phyloP scores from a whole-genome alignment of 2,888 invertebrate genomes.

The Oeneis ivallda region DNA sequence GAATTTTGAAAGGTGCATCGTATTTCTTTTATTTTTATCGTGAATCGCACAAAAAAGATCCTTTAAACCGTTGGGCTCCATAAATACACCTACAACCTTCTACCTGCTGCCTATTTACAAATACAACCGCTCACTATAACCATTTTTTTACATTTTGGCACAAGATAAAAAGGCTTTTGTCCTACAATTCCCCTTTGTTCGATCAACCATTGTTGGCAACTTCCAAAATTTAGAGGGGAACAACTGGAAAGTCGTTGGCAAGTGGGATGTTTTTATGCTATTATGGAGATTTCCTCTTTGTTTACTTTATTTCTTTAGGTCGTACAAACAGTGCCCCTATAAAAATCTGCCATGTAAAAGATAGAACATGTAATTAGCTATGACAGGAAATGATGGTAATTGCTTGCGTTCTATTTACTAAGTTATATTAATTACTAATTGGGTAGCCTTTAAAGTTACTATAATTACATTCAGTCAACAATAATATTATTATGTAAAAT shows the following conservation, averaged over 20 bases:
- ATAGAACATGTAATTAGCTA: conserved; percentile 19
- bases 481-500: too few relatives aligned
- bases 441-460: not conserved
- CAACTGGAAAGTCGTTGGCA: conserved; percentile 37
- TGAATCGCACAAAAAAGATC: conserved; percentile 49
- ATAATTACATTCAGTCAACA: conserved; percentile 8
- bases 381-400: conserved; percentile 19
- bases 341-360: conserved; percentile 7
- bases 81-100: conserved; percentile 78
- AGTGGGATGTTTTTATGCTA: conserved; percentile 31
- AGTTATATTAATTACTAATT: not conserved
- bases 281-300: conserved; percentile 27
- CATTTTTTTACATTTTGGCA: conserved; percentile 57
- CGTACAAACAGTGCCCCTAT: conserved; percentile 16
- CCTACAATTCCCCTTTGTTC: conserved; percentile 58
- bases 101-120: conserved; percentile 78
- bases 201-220: conserved; percentile 39
- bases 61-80: conserved; percentile 57
- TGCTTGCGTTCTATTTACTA: not conserved
- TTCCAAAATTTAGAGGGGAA: conserved; percentile 34
- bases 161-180: conserved; percentile 68
- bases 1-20: conserved; percentile 73
- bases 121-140: conserved; percentile 67
- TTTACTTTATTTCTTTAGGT: conserved; percentile 12
- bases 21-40: conserved; percentile 49